A percentile compares a stretch with the other conserved stretches of the same genome.
Evolutionary conservation across 2,888 invertebrate genomes (phyloP).

Genomic region (Amphipyra berbera): DNA sequence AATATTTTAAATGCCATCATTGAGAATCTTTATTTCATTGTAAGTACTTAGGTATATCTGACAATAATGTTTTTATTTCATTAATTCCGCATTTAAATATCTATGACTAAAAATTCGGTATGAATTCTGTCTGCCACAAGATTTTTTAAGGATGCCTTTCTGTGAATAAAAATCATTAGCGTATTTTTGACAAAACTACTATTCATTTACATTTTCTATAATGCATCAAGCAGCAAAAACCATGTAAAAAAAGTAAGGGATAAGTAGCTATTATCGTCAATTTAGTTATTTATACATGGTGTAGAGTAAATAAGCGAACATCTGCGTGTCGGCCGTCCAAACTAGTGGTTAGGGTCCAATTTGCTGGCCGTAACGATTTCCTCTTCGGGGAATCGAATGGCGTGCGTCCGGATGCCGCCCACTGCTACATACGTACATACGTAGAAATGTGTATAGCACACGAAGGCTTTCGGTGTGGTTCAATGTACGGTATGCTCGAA

Average conservation of each 20-base stretch:
- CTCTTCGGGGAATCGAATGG: constrained; percentile 89
- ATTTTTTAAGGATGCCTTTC: no score
- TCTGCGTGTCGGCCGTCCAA: constrained; percentile 80
- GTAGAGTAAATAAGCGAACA: constrained; percentile 74
- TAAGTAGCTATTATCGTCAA: constrained; percentile 66
- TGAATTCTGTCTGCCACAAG: no score
- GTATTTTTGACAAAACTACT: background rate
- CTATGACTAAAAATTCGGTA: no score
- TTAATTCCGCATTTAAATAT: no score
- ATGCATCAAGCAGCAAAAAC: constrained; percentile 28
- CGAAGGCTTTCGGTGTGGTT: constrained; percentile 49
- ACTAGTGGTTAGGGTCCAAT: constrained; percentile 88
- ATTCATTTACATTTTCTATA: constrained; percentile 10
- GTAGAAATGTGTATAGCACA: constrained; percentile 46
- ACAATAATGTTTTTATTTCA: no score
- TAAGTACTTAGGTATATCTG: no score
- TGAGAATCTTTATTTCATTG: no score
- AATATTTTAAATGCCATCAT: no score
- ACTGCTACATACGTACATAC: constrained; percentile 62
- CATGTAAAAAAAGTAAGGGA: constrained; percentile 52
- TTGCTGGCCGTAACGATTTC: constrained; percentile 88
- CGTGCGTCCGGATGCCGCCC: constrained; percentile 86
- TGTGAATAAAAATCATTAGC: no score
- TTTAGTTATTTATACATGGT: constrained; percentile 68
- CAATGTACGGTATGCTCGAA: constrained; percentile 49